These are phyloP conservation scores for Tenthredo distinguenda DNA, from an alignment of 2,888 invertebrate genomes.

Conservation along the genomic window DNA sequence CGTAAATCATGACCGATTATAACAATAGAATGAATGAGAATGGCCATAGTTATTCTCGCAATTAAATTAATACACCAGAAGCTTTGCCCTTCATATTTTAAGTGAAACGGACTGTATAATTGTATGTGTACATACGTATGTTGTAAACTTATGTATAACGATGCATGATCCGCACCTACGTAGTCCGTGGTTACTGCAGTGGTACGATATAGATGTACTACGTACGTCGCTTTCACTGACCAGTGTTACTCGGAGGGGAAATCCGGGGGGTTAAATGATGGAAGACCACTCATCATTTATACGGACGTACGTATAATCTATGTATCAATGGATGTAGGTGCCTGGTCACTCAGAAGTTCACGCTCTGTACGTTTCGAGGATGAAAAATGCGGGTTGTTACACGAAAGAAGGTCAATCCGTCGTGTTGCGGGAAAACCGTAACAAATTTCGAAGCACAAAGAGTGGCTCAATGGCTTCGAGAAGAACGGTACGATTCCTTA, in stretches of 20 bases:
- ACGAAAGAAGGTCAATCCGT: neutral
- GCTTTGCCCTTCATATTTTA: slow-evolving; percentile 26
- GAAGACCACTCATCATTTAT: slow-evolving; percentile 14
- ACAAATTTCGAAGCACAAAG: neutral
- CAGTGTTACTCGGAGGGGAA: slow-evolving; percentile 26
- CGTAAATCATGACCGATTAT: slow-evolving; percentile 1
- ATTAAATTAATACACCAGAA: neutral
- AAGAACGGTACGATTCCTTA: neutral
- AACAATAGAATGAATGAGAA: neutral
- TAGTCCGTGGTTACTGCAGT: slow-evolving; percentile 8
- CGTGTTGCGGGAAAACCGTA: neutral
- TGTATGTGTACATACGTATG: neutral
- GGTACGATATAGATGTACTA: neutral
- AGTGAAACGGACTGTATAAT: slow-evolving; percentile 41
- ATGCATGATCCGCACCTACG: neutral
- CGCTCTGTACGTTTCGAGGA: slow-evolving; percentile 22
- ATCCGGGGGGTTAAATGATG: slow-evolving; percentile 9
- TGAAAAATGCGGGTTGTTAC: neutral
- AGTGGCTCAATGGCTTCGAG: neutral
- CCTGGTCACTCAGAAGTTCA: neutral
- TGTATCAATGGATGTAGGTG: neutral
- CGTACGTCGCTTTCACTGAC: slow-evolving; percentile 48
- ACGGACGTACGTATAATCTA: neutral
- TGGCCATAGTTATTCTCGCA: neutral
- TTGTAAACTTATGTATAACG: neutral